These are phyloP conservation scores for Asteroscopus sphinx DNA, from an alignment of 2,888 invertebrate species.

Conservation along the genomic window DNA sequence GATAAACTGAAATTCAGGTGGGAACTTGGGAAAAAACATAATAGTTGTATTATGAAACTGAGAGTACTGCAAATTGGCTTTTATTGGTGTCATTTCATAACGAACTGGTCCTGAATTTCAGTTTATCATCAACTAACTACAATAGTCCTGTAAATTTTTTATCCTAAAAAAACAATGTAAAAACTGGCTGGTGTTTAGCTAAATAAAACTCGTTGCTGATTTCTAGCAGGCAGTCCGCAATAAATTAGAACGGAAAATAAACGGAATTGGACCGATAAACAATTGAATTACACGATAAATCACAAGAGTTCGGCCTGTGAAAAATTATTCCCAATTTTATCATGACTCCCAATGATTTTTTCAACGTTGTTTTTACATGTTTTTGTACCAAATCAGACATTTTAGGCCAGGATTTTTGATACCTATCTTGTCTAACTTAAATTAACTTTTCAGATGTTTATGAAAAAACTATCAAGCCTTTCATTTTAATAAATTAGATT, in stretches of 20 bases:
- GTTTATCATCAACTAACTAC: too few relatives aligned
- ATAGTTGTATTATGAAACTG: too few relatives aligned
- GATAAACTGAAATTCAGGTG: too few relatives aligned
- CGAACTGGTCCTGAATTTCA: too few relatives aligned
- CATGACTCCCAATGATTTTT: slow-evolving; percentile 20
- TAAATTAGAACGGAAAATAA: slow-evolving; percentile 62
- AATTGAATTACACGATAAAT: slow-evolving; percentile 63
- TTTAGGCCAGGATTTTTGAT: slow-evolving; percentile 14
- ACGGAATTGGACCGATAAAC: slow-evolving; percentile 58
- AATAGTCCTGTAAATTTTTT: too few relatives aligned
- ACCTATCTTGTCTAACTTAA: slow-evolving; percentile 5
- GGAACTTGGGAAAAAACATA: too few relatives aligned
- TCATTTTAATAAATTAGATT: slow-evolving; percentile 13
- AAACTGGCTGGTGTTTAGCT: background rate
- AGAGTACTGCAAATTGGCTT: too few relatives aligned
- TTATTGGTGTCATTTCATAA: too few relatives aligned
- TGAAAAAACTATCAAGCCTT: background rate
- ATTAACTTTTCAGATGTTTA: background rate
- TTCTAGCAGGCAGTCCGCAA: slow-evolving; percentile 41
- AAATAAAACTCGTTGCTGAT: slow-evolving; percentile 43
- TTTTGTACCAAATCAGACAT: slow-evolving; percentile 15
- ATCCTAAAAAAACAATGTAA: background rate
- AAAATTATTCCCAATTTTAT: slow-evolving; percentile 46
- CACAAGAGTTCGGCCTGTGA: slow-evolving; percentile 37
- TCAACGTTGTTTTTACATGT: slow-evolving; percentile 13